Base-by-base conservation (phyloP, 2,113 vertebrate genomes). In the Scopus umbretta region DNA sequence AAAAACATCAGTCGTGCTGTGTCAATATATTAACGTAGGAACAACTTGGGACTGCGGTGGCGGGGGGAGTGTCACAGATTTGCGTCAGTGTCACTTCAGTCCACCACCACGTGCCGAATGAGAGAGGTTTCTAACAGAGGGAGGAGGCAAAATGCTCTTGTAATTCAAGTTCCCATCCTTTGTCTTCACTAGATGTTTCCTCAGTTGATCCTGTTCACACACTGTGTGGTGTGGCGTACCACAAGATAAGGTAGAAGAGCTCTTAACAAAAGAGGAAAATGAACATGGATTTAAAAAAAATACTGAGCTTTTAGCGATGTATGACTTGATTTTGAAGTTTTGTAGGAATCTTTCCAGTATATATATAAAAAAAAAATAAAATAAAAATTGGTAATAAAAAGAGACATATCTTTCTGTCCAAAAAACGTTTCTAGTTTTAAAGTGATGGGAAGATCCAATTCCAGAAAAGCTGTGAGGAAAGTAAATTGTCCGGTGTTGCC, bases 31-130 rank as follows among this genome's bases (percentile, higher is more conserved):
- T 49, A 59, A 38, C 11, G 9, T 3, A 36, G 55, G 47, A 59
- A 29, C 27, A 62, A 3, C 30, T 25, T 49, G 59, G 0, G 1
- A 13, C 29, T 61, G 13, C 40, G 52, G 18, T 26, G 17, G 11
- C 10, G 19, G 22, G 3, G 11, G 47, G 7, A 21, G 13, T 16
- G 75, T 32, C 27, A 62, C 27, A 50, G 29, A 5, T 40, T 63
- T 67, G 50, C 40, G 53, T 70, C 59, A 32, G 80, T 49, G 80
- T 40, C 83, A 63, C 52, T 7, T 23, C 17, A 58, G 30, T 56
- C 52, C 26, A 21, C 18, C 16, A 32, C 13, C 10, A 32, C 1
- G 1, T 1, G 4, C 20, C 1, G 1, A 20, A 38, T 0, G 4
- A 78, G 21, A 25, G 5, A 8, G 8, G 5, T 15, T 72, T 55